These are phyloP conservation scores for Camelus bactrianus DNA, from an alignment of 2,113 vertebrate genomes.

Conservation along the genomic window DNA sequence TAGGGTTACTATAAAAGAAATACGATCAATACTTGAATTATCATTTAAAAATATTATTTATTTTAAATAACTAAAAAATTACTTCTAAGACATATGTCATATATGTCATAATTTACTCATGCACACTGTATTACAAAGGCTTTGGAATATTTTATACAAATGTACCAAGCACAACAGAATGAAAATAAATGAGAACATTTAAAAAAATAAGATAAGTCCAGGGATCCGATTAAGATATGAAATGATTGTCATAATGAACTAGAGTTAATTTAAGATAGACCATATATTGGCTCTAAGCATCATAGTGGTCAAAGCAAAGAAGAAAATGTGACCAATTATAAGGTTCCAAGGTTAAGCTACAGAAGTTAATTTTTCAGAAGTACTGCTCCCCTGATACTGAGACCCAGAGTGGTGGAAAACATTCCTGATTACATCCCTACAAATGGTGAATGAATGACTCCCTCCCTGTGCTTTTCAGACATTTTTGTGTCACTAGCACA, in stretches of 20 bases:
- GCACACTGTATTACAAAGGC: neutral
- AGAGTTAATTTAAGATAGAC: neutral
- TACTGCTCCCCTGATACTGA: neutral
- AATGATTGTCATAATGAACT: neutral
- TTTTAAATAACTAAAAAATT: neutral
- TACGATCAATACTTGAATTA: neutral
- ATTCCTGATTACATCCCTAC: neutral
- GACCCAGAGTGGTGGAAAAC: neutral
- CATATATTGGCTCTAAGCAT: neutral
- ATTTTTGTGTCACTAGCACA: neutral
- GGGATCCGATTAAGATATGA: neutral
- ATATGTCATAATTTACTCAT: neutral
- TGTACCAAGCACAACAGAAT: neutral
- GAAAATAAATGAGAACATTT: neutral
- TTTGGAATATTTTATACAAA: constrained; percentile 13
- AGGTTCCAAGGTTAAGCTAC: neutral
- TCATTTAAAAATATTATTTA: neutral
- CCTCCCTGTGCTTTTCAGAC: neutral
- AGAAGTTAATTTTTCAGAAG: neutral
- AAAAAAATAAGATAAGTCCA: neutral
- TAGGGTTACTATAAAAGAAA: neutral
- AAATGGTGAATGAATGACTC: neutral
- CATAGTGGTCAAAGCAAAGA: neutral
- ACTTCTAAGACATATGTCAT: neutral
- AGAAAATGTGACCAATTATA: neutral